Evolutionary conservation across 2,888 invertebrate genomes (phyloP).

Genomic region (Scaptomyza parva): DNA sequence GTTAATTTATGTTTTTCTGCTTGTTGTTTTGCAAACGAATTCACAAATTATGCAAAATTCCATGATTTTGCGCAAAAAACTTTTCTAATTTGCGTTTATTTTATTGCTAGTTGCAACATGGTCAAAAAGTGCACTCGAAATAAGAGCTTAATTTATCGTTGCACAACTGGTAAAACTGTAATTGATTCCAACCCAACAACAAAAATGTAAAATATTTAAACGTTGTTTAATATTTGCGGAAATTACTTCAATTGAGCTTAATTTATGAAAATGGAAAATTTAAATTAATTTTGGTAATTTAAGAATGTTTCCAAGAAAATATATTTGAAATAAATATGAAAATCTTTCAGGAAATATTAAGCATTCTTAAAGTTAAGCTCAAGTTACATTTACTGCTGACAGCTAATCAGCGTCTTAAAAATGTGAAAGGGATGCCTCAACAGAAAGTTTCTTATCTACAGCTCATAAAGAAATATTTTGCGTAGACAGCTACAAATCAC

Average conservation of each 20-base stretch:
- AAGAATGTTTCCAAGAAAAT: neutral
- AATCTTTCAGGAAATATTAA: neutral
- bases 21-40: conserved; percentile 19
- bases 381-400: neutral
- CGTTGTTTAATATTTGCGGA: neutral
- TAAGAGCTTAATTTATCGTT: conserved; percentile 35
- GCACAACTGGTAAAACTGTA: conserved; percentile 23
- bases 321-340: too few relatives aligned
- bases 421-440: conserved; percentile 4
- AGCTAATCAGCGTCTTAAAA: neutral
- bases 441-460: conserved; percentile 37
- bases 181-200: conserved; percentile 25
- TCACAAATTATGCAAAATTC: conserved; percentile 36
- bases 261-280: neutral
- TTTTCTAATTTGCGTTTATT: conserved; percentile 21
- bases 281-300: neutral
- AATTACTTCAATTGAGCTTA: neutral
- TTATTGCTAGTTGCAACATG: conserved; percentile 16
- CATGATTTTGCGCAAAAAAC: conserved; percentile 27
- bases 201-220: conserved; percentile 7
- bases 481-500: conserved; percentile 53
- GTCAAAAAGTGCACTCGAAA: conserved; percentile 38
- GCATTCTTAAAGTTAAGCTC: too few relatives aligned
- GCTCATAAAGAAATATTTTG: neutral
- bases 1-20: conserved; percentile 56